These are phyloP conservation scores for Escarpia spicata DNA, from an alignment of 2,888 invertebrate genomes.

Conservation along the genomic window DNA sequence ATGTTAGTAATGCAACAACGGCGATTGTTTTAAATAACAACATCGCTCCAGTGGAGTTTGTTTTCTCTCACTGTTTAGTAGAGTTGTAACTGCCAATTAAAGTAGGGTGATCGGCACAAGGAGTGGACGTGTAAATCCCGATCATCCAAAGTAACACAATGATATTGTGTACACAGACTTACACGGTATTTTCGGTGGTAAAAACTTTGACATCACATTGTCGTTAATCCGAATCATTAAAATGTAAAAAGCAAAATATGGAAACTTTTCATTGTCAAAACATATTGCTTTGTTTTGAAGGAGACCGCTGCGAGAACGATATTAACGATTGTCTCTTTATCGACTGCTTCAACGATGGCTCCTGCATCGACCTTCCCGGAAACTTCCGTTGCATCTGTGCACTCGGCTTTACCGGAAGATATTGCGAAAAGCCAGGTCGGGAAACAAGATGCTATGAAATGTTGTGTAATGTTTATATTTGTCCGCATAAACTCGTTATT, in stretches of 20 bases:
- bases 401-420: slow-evolving; percentile 33
- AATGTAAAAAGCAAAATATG: neutral
- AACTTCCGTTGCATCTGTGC: slow-evolving; percentile 37
- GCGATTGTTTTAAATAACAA: neutral
- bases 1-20: neutral
- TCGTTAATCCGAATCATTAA: too few species aligned
- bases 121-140: neutral
- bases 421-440: slow-evolving; percentile 21
- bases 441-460: neutral
- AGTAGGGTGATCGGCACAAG: neutral
- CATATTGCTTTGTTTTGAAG: neutral
- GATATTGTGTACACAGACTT: too few species aligned
- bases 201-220: too few species aligned
- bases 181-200: too few species aligned
- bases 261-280: neutral
- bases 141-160: neutral
- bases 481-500: neutral
- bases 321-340: slow-evolving; percentile 33
- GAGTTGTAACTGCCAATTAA: neutral
- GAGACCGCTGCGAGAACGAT: slow-evolving; percentile 35
- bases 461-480: too few species aligned
- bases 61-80: neutral
- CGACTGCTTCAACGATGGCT: slow-evolving; percentile 36
- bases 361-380: slow-evolving; percentile 35
- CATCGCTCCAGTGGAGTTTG: too few species aligned